A percentile compares a stretch with the other conserved stretches of the same genome.
These are phyloP conservation scores for Eueides isabella DNA, from an alignment of 1,140 invertebrate genomes.

Conservation along the genomic window DNA sequence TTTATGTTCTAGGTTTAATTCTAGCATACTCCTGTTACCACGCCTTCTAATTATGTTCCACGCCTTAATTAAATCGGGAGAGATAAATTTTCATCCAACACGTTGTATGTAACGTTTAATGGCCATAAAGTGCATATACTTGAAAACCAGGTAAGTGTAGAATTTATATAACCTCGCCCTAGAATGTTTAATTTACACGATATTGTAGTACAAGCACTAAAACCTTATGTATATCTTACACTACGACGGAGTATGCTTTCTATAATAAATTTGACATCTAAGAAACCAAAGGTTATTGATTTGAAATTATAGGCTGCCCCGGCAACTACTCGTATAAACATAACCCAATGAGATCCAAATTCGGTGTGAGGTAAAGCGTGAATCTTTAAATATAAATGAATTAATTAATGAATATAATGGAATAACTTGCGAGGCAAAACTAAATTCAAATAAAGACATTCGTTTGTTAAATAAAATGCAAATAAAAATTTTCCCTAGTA, in stretches of 20 bases:
- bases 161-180: slow-evolving; percentile 25
- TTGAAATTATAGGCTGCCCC: too few species aligned
- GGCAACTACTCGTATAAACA: too few species aligned
- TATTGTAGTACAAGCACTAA: background rate
- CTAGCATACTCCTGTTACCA: slow-evolving; percentile 43
- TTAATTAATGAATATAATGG: background rate
- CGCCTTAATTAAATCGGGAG: slow-evolving; percentile 69
- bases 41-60: slow-evolving; percentile 63
- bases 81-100: slow-evolving; percentile 63
- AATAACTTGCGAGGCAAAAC: background rate
- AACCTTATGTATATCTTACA: background rate
- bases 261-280: background rate
- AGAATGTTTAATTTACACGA: slow-evolving; percentile 4
- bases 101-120: slow-evolving; percentile 47
- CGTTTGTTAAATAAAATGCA: background rate
- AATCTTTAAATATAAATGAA: too few species aligned
- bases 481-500: background rate
- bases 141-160: slow-evolving; percentile 27
- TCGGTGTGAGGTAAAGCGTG: too few species aligned
- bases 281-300: too few species aligned
- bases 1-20: slow-evolving; percentile 48
- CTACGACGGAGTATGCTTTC: background rate
- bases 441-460: background rate
- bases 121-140: slow-evolving; percentile 38
- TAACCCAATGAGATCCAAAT: too few species aligned